Conservation (phyloP, 2,888 invertebrate species). For the Sisyra terminalis region DNA sequence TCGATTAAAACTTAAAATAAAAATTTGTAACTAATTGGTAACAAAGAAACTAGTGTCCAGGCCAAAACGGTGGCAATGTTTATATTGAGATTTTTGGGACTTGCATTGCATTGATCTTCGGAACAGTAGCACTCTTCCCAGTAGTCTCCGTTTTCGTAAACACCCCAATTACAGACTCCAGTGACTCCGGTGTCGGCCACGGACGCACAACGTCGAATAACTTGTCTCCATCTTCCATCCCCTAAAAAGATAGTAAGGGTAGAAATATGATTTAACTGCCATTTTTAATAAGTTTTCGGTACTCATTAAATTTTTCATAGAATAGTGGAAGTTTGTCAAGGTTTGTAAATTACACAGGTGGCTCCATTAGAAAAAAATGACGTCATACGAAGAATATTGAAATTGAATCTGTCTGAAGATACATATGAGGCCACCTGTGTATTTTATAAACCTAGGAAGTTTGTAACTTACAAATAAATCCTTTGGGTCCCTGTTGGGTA, state of each 20-base stretch:
- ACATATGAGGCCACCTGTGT: no score
- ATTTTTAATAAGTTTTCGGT: no score
- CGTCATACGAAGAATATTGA: no score
- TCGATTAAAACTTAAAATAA: no score
- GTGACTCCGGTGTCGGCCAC: conserved; percentile 84
- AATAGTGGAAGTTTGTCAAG: not conserved
- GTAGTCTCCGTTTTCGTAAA: conserved; percentile 85
- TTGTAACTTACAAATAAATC: conserved; percentile 88
- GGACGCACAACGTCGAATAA: conserved; percentile 76
- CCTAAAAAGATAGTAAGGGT: no score
- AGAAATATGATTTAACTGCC: conserved; percentile 1
- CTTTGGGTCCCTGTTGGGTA: conserved; percentile 83
- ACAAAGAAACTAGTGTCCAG: no score
- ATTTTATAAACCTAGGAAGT: no score
- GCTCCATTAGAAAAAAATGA: not conserved
- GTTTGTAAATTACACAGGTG: not conserved
- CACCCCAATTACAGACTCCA: conserved; percentile 93
- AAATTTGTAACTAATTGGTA: no score
- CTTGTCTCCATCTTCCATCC: conserved; percentile 90
- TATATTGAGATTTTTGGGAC: not conserved
- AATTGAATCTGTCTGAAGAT: no score
- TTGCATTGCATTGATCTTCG: conserved; percentile 68
- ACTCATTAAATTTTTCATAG: conserved; percentile 3
- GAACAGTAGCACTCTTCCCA: conserved; percentile 97
- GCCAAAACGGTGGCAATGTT: no score